Conservation (phyloP, 2,888 invertebrate species). For the Hermaeophaga mercurialis region DNA sequence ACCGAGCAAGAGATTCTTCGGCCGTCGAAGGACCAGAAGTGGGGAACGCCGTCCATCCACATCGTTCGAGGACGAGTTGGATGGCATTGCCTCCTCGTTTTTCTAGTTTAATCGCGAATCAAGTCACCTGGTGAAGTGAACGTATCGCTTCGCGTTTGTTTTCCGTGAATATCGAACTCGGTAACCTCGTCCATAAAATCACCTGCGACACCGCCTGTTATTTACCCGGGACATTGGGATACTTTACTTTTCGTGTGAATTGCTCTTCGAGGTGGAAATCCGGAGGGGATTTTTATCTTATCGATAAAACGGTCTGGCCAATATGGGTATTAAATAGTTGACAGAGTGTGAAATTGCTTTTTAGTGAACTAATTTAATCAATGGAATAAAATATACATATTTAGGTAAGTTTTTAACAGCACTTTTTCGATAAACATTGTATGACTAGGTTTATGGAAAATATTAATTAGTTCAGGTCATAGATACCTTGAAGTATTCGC, state of each 20-base stretch:
- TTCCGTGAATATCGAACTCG: background rate
- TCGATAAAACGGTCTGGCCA: slow-evolving; percentile 27
- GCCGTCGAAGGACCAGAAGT: slow-evolving; percentile 23
- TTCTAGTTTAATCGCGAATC: slow-evolving; percentile 35
- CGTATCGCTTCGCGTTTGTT: slow-evolving; percentile 15
- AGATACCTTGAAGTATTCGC: too few relatives aligned
- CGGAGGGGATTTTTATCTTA: slow-evolving; percentile 18
- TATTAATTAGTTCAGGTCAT: too few relatives aligned
- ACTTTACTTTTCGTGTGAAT: slow-evolving; percentile 7
- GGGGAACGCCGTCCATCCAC: slow-evolving; percentile 32
- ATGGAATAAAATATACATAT: background rate
- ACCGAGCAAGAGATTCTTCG: slow-evolving; percentile 18
- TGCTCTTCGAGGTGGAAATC: slow-evolving; percentile 27
- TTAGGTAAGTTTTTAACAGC: background rate
- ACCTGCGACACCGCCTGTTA: slow-evolving; percentile 23
- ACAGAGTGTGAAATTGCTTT: background rate
- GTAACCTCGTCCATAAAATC: slow-evolving; percentile 5
- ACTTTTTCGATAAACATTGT: too few relatives aligned
- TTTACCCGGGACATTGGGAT: slow-evolving; percentile 7
- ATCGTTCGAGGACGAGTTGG: slow-evolving; percentile 32
- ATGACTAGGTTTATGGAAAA: too few relatives aligned
- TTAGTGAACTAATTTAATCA: background rate
- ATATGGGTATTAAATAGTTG: background rate
- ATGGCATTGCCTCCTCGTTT: slow-evolving; percentile 33
- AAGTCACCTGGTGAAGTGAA: slow-evolving; percentile 30